phyloP scores from a whole-genome alignment of 2,113 vertebrate species.

The Stictonetta naevosa region DNA sequence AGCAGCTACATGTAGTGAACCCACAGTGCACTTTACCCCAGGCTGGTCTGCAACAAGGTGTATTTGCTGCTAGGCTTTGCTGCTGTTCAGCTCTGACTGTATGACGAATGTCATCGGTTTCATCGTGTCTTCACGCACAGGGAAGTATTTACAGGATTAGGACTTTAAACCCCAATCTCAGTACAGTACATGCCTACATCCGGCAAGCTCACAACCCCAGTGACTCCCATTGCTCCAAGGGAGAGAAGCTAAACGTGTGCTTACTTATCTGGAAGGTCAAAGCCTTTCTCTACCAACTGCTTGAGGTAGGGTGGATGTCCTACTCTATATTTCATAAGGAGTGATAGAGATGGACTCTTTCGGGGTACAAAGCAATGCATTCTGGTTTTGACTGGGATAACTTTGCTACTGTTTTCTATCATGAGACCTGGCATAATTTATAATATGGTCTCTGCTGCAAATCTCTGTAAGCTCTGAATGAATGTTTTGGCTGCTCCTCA shows the following conservation, averaged over 20 bases:
- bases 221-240: background rate
- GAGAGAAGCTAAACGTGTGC: background rate
- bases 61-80: background rate
- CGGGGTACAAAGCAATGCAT: background rate
- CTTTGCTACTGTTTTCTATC: background rate
- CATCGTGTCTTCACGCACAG: accelerated
- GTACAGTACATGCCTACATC: no score
- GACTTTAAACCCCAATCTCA: background rate
- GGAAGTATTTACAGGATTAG: background rate
- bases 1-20: background rate
- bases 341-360: background rate
- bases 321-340: background rate
- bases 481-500: background rate
- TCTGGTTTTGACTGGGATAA: background rate
- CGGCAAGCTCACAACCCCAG: background rate
- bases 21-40: background rate
- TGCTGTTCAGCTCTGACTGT: background rate
- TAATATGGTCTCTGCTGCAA: background rate
- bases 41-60: background rate
- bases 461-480: background rate
- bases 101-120: background rate
- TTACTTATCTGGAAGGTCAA: background rate
- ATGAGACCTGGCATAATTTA: background rate
- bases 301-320: background rate
- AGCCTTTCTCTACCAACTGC: background rate